A percentile compares a stretch with the other conserved stretches of the same genome.
phyloP scores from a whole-genome alignment of 1,140 invertebrate species.

The Pentalonia nigronervosa region DNA sequence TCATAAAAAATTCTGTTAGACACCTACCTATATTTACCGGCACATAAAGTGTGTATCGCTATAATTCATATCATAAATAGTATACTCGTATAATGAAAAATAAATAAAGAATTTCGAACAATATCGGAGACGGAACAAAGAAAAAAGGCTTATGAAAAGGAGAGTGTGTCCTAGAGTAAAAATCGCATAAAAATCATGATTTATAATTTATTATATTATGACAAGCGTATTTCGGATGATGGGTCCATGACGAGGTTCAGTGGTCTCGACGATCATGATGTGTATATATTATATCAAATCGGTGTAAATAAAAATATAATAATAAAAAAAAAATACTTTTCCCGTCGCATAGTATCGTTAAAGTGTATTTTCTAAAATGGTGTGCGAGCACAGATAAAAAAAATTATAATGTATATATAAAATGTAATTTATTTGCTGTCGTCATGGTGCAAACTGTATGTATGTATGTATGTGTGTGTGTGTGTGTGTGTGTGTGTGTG shows the following conservation, averaged over 20 bases:
- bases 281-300: background rate
- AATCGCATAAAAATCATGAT: background rate
- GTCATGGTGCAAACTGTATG: background rate
- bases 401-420: background rate
- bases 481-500: background rate
- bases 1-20: background rate
- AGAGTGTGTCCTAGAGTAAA: background rate
- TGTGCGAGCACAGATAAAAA: background rate
- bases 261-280: background rate
- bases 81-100: background rate
- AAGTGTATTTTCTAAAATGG: constrained; percentile 1
- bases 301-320: constrained; percentile 2
- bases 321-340: background rate
- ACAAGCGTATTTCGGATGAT: background rate
- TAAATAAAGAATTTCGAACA: background rate
- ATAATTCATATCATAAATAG: background rate
- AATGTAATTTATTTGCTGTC: constrained; percentile 25
- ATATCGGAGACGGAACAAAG: background rate
- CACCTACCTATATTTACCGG: background rate
- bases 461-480: background rate
- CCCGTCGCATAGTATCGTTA: background rate
- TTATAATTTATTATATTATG: constrained; percentile 7
- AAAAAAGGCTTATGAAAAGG: background rate
- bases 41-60: background rate
- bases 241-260: background rate